phyloP scores from a whole-genome alignment of 35 echinoderm and acorn worm species.

The Anneissia japonica region DNA sequence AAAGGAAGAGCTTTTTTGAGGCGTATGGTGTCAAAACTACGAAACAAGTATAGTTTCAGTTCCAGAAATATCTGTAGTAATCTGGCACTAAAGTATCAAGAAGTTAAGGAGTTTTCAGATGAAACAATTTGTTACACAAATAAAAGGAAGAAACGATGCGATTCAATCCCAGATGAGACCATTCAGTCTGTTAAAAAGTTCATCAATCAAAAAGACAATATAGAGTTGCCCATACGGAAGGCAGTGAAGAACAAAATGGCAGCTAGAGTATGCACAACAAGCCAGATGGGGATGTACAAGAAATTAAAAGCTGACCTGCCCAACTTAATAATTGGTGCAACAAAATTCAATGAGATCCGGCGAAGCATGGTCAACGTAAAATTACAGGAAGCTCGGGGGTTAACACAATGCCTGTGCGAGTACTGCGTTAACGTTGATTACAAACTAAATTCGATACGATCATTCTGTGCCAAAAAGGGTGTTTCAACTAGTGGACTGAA shows the following conservation, averaged over 20 bases:
- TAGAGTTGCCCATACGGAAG: background rate
- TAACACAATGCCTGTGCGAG: constrained; percentile 18
- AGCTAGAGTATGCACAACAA: background rate
- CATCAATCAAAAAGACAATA: background rate
- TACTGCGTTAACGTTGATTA: constrained; percentile 9
- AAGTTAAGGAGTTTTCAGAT: constrained; percentile 6
- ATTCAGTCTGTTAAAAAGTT: background rate
- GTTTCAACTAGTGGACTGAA: constrained; percentile 5
- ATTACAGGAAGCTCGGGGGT: background rate
- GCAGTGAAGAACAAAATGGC: background rate
- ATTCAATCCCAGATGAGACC: background rate
- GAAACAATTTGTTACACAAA: background rate
- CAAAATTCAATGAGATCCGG: constrained; percentile 6
- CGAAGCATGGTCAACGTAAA: background rate
- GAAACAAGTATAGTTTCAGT: background rate
- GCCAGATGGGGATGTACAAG: background rate
- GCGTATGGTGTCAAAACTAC: background rate
- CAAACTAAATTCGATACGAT: constrained; percentile 3
- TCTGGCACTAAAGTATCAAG: constrained; percentile 6
- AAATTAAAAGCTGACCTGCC: constrained; percentile 19
- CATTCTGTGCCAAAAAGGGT: constrained; percentile 2
- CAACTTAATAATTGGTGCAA: background rate
- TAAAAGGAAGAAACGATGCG: constrained; percentile 14
- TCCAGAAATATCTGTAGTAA: too few species aligned
- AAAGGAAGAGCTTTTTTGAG: constrained; percentile 18